Evolutionary conservation across 2,113 vertebrate species (phyloP).

Genomic region (Alces alces): DNA sequence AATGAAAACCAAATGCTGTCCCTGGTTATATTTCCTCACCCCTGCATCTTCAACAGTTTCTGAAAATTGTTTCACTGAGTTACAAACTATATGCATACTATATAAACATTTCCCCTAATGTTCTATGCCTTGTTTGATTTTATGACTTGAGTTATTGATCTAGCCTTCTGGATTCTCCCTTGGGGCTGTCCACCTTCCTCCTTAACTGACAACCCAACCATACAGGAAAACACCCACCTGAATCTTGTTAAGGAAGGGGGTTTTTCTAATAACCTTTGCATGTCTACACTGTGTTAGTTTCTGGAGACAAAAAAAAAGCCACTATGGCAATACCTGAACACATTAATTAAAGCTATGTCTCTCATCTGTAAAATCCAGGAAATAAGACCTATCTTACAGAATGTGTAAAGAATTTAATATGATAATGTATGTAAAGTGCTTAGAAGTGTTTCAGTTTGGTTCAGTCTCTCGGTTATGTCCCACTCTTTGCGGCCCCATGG

Average conservation of each 20-base stretch:
- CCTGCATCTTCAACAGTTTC: not conserved
- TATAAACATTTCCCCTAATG: not conserved
- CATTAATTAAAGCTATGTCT: not conserved
- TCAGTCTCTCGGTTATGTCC: not conserved
- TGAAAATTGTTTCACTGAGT: not conserved
- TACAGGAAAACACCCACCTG: not conserved
- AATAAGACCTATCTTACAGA: not conserved
- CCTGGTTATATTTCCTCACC: not conserved
- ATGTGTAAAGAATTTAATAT: not conserved
- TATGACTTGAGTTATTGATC: not conserved
- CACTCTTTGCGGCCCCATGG: not conserved
- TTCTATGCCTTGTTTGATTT: not conserved
- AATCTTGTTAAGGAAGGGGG: not conserved
- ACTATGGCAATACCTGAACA: not conserved
- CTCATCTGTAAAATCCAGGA: not conserved
- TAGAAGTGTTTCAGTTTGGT: not conserved
- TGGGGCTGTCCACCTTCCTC: not conserved
- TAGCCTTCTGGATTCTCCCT: not conserved
- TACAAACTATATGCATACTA: not conserved
- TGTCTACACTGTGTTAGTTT: not conserved
- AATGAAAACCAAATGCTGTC: not conserved
- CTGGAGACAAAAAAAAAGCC: not conserved
- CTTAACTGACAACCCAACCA: not conserved
- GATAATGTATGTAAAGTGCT: not conserved
- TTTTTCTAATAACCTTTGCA: not conserved